A percentile compares a stretch with the other conserved stretches of the same genome.
phyloP scores from a whole-genome alignment of 2,113 vertebrate species.

The Cephalopholis sonnerati region DNA sequence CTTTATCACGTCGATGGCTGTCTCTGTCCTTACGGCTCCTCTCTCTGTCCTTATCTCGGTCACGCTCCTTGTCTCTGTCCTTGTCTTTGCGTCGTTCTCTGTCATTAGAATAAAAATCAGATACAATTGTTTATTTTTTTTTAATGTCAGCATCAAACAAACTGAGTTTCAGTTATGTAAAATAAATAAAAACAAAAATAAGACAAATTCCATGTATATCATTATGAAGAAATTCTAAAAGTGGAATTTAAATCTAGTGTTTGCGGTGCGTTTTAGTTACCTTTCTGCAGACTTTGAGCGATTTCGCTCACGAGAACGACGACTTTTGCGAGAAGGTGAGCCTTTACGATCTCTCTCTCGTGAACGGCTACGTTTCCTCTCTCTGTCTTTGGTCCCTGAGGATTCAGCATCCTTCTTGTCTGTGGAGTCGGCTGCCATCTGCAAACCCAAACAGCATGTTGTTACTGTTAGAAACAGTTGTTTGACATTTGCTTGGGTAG shows the following conservation, averaged over 20 bases:
- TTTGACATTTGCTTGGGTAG: not conserved
- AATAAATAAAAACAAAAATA: not conserved
- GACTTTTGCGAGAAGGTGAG: conserved; percentile 89
- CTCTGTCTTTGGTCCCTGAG: conserved; percentile 88
- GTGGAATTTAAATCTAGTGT: not conserved
- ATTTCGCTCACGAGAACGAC: conserved; percentile 92
- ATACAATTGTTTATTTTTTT: not conserved
- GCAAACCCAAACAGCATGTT: not conserved
- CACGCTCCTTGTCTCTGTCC: conserved; percentile 88
- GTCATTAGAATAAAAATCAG: not conserved
- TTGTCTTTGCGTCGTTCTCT: conserved; percentile 94
- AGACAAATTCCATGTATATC: not conserved
- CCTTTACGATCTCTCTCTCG: conserved; percentile 90
- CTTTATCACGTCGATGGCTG: conserved; percentile 91
- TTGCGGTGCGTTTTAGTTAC: conserved; percentile 66
- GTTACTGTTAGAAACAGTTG: not conserved
- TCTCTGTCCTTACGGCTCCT: conserved; percentile 92
- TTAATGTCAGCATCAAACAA: not conserved
- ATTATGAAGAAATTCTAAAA: not conserved
- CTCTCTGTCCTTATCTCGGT: conserved; percentile 85
- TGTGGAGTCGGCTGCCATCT: conserved; percentile 94
- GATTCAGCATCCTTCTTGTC: conserved; percentile 92
- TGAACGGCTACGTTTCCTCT: conserved; percentile 91
- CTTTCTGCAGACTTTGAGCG: conserved; percentile 93
- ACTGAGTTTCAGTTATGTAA: not conserved